Evolutionary conservation across 2,113 vertebrate genomes (phyloP).

Genomic region (Edolisoma coerulescens): DNA sequence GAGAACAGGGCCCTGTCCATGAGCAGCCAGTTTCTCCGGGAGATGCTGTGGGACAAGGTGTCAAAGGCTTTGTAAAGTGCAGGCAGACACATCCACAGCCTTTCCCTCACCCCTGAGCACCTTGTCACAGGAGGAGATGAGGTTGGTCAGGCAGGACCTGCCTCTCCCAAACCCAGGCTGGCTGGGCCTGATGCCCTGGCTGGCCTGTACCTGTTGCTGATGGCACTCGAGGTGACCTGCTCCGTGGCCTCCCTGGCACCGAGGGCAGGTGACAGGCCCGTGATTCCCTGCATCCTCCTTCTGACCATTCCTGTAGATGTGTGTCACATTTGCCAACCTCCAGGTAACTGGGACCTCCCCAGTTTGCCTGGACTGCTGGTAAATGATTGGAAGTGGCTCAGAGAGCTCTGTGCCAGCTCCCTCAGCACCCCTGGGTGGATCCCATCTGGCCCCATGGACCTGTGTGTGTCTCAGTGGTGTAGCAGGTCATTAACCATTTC

Average conservation of each 20-base stretch:
- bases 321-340: not conserved
- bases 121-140: no score
- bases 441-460: not conserved
- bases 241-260: not conserved
- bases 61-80: not conserved
- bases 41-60: not conserved
- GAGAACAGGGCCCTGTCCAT: not conserved
- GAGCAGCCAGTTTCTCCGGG: not conserved
- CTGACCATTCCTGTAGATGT: no score
- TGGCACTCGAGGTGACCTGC: not conserved
- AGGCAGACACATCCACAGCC: not conserved
- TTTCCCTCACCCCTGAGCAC: not conserved
- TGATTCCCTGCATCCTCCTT: no score
- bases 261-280: not conserved
- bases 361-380: not conserved
- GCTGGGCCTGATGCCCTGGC: not conserved
- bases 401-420: not conserved
- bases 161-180: not conserved
- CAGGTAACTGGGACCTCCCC: not conserved
- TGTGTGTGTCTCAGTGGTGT: not conserved
- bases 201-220: not conserved
- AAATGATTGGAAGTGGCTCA: not conserved
- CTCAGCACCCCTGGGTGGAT: not conserved
- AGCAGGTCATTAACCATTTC: not conserved
- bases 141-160: not conserved